phyloP scores from a whole-genome alignment of 2,113 vertebrate genomes.

The Tylochromis polylepis region DNA sequence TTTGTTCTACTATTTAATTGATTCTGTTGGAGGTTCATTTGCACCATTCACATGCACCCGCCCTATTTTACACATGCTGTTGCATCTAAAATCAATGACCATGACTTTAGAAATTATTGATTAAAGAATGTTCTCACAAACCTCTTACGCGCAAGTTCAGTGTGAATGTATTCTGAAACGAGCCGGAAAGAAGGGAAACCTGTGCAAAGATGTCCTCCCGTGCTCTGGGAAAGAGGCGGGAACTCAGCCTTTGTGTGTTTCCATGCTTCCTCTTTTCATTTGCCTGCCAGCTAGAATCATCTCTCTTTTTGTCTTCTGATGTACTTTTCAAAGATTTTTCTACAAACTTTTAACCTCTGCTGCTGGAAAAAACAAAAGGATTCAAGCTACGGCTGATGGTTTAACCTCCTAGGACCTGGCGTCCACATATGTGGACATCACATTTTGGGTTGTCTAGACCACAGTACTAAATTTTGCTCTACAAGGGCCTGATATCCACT shows the following conservation, averaged over 20 bases:
- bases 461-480: no score
- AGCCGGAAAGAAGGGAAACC: background rate
- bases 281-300: slow-evolving; percentile 11
- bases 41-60: background rate
- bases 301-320: background rate
- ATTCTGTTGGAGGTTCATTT: background rate
- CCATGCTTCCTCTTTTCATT: background rate
- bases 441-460: no score
- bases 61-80: background rate
- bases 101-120: background rate
- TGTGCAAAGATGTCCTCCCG: slow-evolving; percentile 2
- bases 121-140: background rate
- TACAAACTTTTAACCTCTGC: slow-evolving; percentile 1
- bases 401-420: no score
- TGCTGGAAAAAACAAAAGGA: background rate
- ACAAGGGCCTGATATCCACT: no score
- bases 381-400: background rate
- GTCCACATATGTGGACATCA: no score
- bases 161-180: background rate
- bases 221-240: background rate
- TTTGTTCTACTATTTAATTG: background rate
- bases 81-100: background rate
- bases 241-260: background rate
- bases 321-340: background rate
- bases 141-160: background rate